Base-by-base conservation (phyloP, 2,113 vertebrate species). In the Camarhynchus parvulus region DNA sequence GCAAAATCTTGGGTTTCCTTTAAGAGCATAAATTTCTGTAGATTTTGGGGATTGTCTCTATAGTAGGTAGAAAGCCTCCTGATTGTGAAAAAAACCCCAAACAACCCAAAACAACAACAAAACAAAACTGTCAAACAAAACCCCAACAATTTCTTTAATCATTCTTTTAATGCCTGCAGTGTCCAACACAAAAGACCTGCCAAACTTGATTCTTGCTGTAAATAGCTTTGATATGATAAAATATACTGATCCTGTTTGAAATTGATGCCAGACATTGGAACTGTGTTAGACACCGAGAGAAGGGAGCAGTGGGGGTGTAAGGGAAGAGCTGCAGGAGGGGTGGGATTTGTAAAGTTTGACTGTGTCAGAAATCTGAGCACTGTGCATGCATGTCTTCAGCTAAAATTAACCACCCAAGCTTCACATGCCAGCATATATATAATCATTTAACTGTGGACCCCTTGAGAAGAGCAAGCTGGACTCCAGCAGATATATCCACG, bases 351-450 rank as follows among this genome's bases (percentile, higher is more conserved):
- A 15, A 76, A 84, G 96, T 92, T 79, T 81, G 96, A 67, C 89
- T 39, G 64, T 85, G 97, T 95, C 92, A 97, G 97, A 97, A 97
- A 98, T 97, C 95, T 93, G 97, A 97, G 94, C 89, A 41, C 92
- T 33, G 69, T 67, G 76, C 91, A 9, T 97, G 82, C n/a, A 10
- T 86, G 97, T 95, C 97, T 98, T 87, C 91, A 96, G 97, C 98
- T 98, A 98, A 98, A 98, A 98, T 98, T 98, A 98, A 97, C 97
- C 81, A 15, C 33, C n/a, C 20, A 28, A 83, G 75, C 92, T 87
- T 96, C 94, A 42, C 75, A 31, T 35, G 93, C 97, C 89, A 67
- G 89, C 10, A 2, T 83, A 91, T 67, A 49, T 89, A 75, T 91
- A 89, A 67, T 58, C 95, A 96, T 95, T 96, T 75, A 87, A 92